phyloP scores from a whole-genome alignment of 1,140 invertebrate genomes.

The Diorhabda sublineata region DNA sequence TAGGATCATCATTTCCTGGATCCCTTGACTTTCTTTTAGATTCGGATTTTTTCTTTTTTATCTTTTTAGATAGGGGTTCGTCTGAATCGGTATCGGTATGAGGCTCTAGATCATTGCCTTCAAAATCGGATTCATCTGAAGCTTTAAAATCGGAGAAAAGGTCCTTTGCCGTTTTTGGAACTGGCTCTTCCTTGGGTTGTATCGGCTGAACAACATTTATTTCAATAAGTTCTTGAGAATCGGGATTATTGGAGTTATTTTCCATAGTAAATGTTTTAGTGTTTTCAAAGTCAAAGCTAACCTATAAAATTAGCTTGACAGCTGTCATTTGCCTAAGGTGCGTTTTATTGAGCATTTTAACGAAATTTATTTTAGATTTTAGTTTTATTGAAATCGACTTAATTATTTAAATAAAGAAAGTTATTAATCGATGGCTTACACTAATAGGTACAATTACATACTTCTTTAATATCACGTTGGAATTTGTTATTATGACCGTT shows the following conservation, averaged over 20 bases:
- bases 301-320: slow-evolving; percentile 3
- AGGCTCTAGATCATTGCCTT: slow-evolving; percentile 17
- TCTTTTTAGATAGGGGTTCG: slow-evolving; percentile 29
- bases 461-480: too few species aligned
- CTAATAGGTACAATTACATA: too few species aligned
- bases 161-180: slow-evolving; percentile 33
- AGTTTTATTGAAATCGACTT: too few species aligned
- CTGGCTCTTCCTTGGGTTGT: slow-evolving; percentile 19
- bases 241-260: slow-evolving; percentile 8
- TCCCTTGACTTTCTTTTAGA: slow-evolving; percentile 5
- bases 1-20: not conserved
- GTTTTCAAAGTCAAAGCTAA: slow-evolving; percentile 5
- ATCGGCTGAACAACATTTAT: slow-evolving; percentile 12
- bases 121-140: slow-evolving; percentile 29
- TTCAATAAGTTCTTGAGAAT: slow-evolving; percentile 11
- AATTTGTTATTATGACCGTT: too few species aligned
- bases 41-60: slow-evolving; percentile 26
- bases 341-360: too few species aligned
- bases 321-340: too few species aligned
- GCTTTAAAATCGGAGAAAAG: slow-evolving; percentile 33
- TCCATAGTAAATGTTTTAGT: slow-evolving; percentile 1
- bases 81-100: slow-evolving; percentile 25
- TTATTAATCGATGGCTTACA: too few species aligned
- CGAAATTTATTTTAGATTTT: too few species aligned
- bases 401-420: too few species aligned